A percentile compares a stretch with the other conserved stretches of the same genome.
phyloP scores from a whole-genome alignment of 1,140 invertebrate species.

The Pteromalus puparum region DNA sequence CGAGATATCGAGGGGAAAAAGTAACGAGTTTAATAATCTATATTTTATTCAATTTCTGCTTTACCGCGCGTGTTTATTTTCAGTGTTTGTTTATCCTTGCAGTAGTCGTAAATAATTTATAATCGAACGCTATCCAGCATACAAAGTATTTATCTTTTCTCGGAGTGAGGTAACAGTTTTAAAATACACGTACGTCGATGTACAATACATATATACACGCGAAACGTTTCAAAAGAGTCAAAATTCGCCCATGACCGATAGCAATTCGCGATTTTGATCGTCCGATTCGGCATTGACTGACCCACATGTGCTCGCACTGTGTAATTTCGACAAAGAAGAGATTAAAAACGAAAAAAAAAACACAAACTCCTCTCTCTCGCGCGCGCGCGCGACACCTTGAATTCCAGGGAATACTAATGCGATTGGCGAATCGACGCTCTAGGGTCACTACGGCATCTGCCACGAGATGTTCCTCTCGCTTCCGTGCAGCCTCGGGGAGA shows the following conservation, averaged over 20 bases:
- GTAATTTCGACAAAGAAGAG: neutral
- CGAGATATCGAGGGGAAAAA: no score
- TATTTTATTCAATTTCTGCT: neutral
- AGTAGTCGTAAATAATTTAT: neutral
- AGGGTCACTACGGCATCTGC: conserved; percentile 78
- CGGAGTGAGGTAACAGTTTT: neutral
- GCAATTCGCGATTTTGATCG: no score
- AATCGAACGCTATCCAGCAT: neutral
- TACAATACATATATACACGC: no score
- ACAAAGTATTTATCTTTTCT: neutral
- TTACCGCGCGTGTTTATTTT: neutral
- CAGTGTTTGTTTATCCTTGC: neutral
- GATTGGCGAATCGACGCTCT: neutral
- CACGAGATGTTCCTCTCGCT: conserved; percentile 78
- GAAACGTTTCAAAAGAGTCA: no score
- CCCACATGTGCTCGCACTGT: no score
- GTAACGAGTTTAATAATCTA: neutral
- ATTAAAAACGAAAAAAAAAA: neutral
- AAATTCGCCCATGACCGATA: neutral
- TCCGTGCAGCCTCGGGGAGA: conserved; percentile 77
- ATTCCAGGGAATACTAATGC: conserved; percentile 15
- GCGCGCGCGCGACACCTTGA: neutral
- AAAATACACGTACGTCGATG: neutral
- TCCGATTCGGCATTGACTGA: conserved; percentile 11
- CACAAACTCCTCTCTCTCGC: neutral